These are phyloP conservation scores for Oxystoma pomonae DNA, from an alignment of 2,888 invertebrate genomes.

Conservation along the genomic window DNA sequence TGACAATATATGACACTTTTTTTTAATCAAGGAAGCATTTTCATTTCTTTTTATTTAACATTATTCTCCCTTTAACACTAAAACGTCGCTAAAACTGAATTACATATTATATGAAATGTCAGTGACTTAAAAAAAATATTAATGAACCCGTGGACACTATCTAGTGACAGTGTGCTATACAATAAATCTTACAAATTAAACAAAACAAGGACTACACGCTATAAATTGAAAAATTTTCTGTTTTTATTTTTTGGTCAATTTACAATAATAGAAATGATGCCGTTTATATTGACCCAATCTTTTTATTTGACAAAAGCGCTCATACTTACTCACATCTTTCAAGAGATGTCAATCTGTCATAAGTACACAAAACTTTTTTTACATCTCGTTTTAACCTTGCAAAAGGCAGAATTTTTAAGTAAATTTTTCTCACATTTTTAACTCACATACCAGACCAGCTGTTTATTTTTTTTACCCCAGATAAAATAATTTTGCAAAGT, in stretches of 20 bases:
- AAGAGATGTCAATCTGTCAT: background rate
- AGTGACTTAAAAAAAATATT: background rate
- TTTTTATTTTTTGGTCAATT: background rate
- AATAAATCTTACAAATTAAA: background rate
- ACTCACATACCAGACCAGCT: background rate
- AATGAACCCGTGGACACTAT: background rate
- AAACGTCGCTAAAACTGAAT: background rate
- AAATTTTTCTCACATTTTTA: no score
- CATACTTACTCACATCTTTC: background rate
- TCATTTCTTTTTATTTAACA: background rate
- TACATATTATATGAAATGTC: background rate
- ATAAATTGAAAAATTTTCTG: background rate
- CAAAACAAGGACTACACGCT: background rate
- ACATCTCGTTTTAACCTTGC: background rate
- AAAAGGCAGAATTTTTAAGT: no score
- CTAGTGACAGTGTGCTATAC: background rate
- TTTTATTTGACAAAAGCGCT: background rate
- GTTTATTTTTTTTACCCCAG: background rate
- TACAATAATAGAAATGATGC: background rate
- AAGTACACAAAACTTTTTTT: background rate
- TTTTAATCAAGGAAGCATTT: background rate
- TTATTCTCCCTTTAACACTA: background rate
- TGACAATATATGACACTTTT: background rate
- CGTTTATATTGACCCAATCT: background rate
- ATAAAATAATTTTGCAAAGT: background rate